These are phyloP conservation scores for Pseudomugil tenellus DNA, from an alignment of 2,797 vertebrate species.

Conservation along the genomic window DNA sequence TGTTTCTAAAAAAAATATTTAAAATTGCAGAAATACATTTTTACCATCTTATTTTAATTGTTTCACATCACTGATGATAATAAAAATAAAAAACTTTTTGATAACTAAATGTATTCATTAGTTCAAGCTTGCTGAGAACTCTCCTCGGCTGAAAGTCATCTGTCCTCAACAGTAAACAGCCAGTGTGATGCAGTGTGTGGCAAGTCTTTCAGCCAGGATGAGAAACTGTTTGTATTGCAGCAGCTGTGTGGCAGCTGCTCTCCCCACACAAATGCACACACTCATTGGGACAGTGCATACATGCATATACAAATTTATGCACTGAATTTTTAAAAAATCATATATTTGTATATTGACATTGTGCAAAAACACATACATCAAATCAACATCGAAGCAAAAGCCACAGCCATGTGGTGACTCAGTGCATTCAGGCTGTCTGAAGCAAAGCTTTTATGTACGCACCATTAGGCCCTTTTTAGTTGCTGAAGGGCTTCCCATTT, in stretches of 20 bases:
- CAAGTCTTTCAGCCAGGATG: conserved; percentile 42
- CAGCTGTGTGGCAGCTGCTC: conserved; percentile 55
- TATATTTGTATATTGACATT: conserved; percentile 6
- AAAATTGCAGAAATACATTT: no score
- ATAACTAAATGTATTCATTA: no score
- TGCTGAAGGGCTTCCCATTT: conserved; percentile 39
- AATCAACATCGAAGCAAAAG: background rate
- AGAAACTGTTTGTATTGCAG: conserved; percentile 58
- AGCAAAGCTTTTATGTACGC: conserved; percentile 56
- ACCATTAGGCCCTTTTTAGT: conserved; percentile 65
- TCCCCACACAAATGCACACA: conserved; percentile 41
- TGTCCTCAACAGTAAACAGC: conserved; percentile 1
- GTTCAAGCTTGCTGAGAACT: no score
- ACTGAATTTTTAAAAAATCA: no score
- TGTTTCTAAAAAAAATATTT: no score
- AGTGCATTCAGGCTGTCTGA: conserved; percentile 17
- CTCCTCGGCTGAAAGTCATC: background rate
- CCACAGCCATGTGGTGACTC: conserved; percentile 13
- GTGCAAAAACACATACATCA: conserved; percentile 23
- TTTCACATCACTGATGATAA: no score
- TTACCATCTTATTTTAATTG: no score
- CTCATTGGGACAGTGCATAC: conserved; percentile 7
- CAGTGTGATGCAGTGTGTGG: background rate
- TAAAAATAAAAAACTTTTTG: no score
- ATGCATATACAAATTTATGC: conserved; percentile 11